A percentile compares a stretch with the other conserved stretches of the same genome.
Conservation (phyloP, 2,797 vertebrate species). For the Bovichtus diacanthus region DNA sequence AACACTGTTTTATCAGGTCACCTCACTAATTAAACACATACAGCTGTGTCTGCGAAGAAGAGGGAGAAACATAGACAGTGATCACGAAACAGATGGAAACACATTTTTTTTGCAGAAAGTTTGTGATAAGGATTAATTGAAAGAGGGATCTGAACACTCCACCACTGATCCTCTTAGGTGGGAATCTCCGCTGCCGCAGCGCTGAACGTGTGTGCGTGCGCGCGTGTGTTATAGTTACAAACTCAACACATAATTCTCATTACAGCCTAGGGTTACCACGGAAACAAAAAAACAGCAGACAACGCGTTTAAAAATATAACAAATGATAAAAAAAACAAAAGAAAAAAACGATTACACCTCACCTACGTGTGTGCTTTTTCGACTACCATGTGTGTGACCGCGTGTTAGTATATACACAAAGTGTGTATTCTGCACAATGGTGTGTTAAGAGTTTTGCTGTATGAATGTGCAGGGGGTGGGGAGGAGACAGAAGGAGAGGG, state of each 20-base stretch:
- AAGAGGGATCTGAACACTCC: slow-evolving; percentile 54
- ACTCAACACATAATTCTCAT: slow-evolving; percentile 59
- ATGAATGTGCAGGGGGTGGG: slow-evolving; percentile 45
- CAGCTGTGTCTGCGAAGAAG: slow-evolving; percentile 29
- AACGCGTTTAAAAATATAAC: slow-evolving; percentile 67
- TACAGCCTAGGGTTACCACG: slow-evolving; percentile 64
- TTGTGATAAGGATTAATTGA: slow-evolving; percentile 42
- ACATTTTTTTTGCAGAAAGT: slow-evolving; percentile 37
- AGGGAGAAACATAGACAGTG: slow-evolving; percentile 7
- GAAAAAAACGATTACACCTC: slow-evolving; percentile 18
- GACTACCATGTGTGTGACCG: not conserved
- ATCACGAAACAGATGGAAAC: slow-evolving; percentile 48
- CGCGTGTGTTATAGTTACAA: slow-evolving; percentile 38
- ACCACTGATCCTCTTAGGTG: slow-evolving; percentile 58
- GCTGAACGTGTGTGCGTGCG: slow-evolving; percentile 8
- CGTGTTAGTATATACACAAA: slow-evolving; percentile 3
- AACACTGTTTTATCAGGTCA: slow-evolving; percentile 42
- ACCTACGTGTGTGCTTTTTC: slow-evolving; percentile 18
- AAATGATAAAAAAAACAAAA: slow-evolving; percentile 3
- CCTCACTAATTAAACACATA: slow-evolving; percentile 57
- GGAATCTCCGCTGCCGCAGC: slow-evolving; percentile 41
- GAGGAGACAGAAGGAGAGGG: slow-evolving; percentile 60
- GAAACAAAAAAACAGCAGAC: slow-evolving; percentile 65
- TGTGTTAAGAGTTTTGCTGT: slow-evolving; percentile 33
- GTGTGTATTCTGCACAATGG: not conserved